These are phyloP conservation scores for Rhynchotus rufescens DNA, from an alignment of 2,797 vertebrate species.

Conservation along the genomic window DNA sequence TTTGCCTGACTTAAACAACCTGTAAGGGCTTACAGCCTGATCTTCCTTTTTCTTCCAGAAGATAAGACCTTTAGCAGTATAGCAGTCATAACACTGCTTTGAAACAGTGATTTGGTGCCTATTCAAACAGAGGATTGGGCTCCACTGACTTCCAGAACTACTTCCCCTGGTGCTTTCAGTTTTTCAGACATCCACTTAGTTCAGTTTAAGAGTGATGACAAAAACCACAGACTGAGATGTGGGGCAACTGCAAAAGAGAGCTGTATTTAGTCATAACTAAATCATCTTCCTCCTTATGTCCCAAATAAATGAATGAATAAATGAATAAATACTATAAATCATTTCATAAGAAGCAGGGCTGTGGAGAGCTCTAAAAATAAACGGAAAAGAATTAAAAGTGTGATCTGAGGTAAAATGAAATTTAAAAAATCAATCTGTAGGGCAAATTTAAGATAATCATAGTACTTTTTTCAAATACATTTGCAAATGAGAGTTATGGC, in stretches of 20 bases:
- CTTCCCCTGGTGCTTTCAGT: neutral
- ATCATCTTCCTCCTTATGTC: neutral
- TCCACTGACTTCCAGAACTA: neutral
- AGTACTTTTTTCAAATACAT: slow-evolving; percentile 75
- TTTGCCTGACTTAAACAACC: neutral
- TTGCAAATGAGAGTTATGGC: slow-evolving; percentile 63
- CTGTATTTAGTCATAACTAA: neutral
- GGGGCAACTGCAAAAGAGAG: neutral
- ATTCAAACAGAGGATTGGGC: neutral
- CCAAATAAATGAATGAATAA: neutral
- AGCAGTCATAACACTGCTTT: fast-evolving
- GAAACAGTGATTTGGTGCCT: neutral
- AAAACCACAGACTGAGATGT: neutral
- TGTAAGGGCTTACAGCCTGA: neutral
- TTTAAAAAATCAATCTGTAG: slow-evolving; percentile 71
- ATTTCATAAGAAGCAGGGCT: neutral
- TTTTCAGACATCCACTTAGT: neutral
- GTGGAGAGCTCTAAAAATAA: neutral
- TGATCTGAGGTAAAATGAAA: slow-evolving; percentile 62
- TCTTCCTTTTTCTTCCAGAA: neutral
- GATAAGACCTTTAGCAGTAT: neutral
- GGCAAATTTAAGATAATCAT: slow-evolving; percentile 70
- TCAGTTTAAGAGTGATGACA: neutral
- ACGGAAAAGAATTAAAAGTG: slow-evolving; percentile 58
- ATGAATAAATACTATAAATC: neutral